phyloP scores from a whole-genome alignment of 2,113 vertebrate species.

The Pampusana beccarii region DNA sequence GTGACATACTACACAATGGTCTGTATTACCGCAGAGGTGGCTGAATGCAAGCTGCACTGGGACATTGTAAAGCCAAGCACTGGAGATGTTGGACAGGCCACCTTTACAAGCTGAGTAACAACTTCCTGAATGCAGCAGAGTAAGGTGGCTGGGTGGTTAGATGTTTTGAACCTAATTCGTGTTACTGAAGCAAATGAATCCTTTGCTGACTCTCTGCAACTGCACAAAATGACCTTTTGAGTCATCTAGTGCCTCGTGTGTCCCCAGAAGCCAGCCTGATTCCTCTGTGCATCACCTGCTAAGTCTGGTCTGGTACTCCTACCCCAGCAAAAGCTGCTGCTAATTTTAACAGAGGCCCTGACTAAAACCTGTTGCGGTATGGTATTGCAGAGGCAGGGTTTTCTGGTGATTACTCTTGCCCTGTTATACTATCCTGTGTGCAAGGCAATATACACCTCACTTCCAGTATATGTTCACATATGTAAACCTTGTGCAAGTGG shows the following conservation, averaged over 20 bases:
- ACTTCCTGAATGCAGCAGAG: background rate
- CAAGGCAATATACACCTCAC: background rate
- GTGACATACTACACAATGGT: background rate
- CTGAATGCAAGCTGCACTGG: background rate
- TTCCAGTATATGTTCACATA: fast-evolving
- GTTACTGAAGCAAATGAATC: background rate
- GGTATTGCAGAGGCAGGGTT: background rate
- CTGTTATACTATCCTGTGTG: background rate
- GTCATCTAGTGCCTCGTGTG: fast-evolving
- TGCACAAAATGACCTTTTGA: background rate
- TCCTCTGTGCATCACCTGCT: background rate
- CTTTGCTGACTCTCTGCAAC: background rate
- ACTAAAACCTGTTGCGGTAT: background rate
- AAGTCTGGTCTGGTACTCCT: background rate
- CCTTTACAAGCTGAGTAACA: background rate
- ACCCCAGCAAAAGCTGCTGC: background rate
- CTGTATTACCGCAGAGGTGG: background rate
- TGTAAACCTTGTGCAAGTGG: background rate
- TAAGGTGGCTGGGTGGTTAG: background rate
- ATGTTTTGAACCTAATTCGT: background rate
- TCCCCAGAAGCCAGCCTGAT: background rate
- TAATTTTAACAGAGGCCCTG: background rate
- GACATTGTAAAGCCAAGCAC: background rate
- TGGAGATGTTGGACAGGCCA: background rate
- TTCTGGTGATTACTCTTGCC: background rate